Evolutionary conservation across 2,888 invertebrate genomes (phyloP), one percentile per base, ranked within the genome.

Genomic region (Amphimallon solstitiale): DNA sequence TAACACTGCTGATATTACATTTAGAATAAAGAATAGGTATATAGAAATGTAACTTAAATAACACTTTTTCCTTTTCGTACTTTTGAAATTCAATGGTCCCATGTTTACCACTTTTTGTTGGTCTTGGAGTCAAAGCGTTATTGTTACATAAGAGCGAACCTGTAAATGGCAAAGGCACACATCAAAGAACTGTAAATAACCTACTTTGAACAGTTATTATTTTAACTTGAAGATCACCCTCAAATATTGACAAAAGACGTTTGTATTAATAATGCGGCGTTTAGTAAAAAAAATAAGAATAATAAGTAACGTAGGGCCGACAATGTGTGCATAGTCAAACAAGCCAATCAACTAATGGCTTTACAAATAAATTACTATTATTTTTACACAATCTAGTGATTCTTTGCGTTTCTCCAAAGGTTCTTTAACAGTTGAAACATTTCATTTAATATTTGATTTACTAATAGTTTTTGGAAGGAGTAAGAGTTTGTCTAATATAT

Each of bases 121-220:
- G 51, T 51, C 15, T 15, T 17, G 15, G 51, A 51, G 35, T 51
- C 51, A 51, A 51, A 51, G 51, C 51, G 51, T 51, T 51, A 51
- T 51, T 51, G 51, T 51, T 51, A 34, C 51, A 35, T 35, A 35
- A 51, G 51, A 51, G 35, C 9, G 29, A 35, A 17, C 35, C 15
- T 17, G 51, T 34, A 51, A 35, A 51, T 35, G 35, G 51, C 35
- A 51, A 51, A 51, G 34, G 51, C 38, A 56, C 23, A 56, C 56
- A 40, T 23, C 56, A 56, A 56, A 40, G 40, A 56, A 56, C 14
- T 12, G 40, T 40, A 56, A 56, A 56, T 56, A 56, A 15, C 40
- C 56, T 40, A 56, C 56, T 56, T 40, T 40, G 23, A 56, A 56
- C 56, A 56, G 56, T 56, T 56, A 68, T 73, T 70, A 69, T 68